Evolutionary conservation across 2,113 vertebrate genomes (phyloP), one percentile per base, ranked within the genome.

Genomic region (Aythya baeri): DNA sequence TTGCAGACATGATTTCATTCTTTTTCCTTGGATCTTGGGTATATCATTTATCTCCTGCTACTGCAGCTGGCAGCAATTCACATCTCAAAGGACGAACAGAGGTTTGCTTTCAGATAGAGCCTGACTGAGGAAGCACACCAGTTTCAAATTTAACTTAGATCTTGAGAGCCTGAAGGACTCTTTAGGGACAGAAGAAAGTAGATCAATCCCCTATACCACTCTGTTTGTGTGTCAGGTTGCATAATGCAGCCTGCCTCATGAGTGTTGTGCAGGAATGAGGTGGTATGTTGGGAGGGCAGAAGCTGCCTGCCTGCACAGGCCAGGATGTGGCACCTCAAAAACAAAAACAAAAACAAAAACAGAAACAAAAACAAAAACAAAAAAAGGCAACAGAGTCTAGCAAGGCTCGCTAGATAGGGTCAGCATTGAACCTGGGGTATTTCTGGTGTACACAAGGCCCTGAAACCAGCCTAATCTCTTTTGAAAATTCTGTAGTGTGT

Each of bases 381-480:
- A 49, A 49, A 61, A 36, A 9, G 15, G 59, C 23, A 16, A 23
- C 22, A 62, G 59, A 14, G 15, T 36, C 23, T 62, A 25, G 25
- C 11, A 16, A 38, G 9, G 23, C 23, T 62, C 14, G n/a, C 21
- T 36, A 25, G 22, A 36, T 8, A 16, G n/a, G 59, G 23, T 62
- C 34, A 36, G n/a, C 31, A 61, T 21, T 34, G n/a, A 62, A 23
- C 59, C 59, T 62, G 34, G 22, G 14, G 23, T 22, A 22, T 25
- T 62, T 62, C 68, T 43, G 25, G 12, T 41, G 25, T 16, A 14
- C 0, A 0, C 6, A 59, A 44, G 18, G 36, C 18, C 27, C 26
- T 86, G 41, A 36, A 11, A 29, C 4, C 7, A 5, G 49, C 17
- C 15, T 50, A 12, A 1, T 38, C 6, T 31, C 68, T 67, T 80